phyloP scores from a whole-genome alignment of 2,797 vertebrate genomes.

The Decapterus maruadsi region DNA sequence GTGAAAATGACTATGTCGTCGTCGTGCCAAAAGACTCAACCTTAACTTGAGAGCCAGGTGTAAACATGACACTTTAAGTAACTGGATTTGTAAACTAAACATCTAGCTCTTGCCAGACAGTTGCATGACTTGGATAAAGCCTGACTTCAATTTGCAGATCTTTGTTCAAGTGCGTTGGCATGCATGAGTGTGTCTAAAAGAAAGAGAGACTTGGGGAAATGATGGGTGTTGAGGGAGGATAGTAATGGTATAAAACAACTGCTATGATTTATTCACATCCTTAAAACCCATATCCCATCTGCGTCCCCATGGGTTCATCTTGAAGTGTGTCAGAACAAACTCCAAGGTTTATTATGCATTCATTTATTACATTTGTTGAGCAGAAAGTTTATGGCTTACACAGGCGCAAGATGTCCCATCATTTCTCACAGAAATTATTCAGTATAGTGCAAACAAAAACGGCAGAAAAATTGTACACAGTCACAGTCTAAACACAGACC shows the following conservation, averaged over 20 bases:
- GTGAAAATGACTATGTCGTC: conserved; percentile 11
- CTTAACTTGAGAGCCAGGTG: conserved; percentile 26
- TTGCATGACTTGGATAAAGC: conserved; percentile 9
- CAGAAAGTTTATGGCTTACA: conserved; percentile 65
- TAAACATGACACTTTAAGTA: conserved; percentile 49
- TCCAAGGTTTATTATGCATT: conserved; percentile 72
- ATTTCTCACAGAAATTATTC: conserved; percentile 58
- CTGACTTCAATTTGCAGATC: conserved; percentile 43
- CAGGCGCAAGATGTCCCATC: conserved; percentile 56
- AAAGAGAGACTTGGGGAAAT: conserved; percentile 45
- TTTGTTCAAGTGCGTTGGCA: conserved; percentile 38
- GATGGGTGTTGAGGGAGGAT: conserved; percentile 58
- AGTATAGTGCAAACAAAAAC: conserved; percentile 44
- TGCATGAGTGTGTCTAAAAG: conserved; percentile 39
- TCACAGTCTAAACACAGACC: conserved; percentile 50
- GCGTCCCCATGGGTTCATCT: conserved; percentile 70
- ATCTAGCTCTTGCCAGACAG: conserved; percentile 42
- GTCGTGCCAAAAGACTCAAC: conserved; percentile 26
- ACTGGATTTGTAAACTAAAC: conserved; percentile 48
- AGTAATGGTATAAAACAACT: conserved; percentile 74
- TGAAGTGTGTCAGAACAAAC: conserved; percentile 75
- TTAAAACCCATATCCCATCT: conserved; percentile 78
- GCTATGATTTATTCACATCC: conserved; percentile 79
- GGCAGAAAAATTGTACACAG: conserved; percentile 15
- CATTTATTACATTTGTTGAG: conserved; percentile 69